phyloP scores from a whole-genome alignment of 2,113 vertebrate genomes.

The Chaetodon trifascialis region DNA sequence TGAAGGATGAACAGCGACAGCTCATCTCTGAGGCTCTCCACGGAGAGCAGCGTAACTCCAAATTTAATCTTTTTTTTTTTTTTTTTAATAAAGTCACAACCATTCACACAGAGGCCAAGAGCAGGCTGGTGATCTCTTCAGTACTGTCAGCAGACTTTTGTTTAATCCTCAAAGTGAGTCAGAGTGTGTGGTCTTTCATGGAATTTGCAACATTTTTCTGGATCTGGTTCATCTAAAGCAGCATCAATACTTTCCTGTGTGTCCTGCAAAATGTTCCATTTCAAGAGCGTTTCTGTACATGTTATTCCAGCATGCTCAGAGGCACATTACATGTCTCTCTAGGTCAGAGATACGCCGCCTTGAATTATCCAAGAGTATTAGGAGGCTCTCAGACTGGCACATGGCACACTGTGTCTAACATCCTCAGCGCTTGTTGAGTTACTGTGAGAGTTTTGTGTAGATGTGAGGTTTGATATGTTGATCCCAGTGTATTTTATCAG shows the following conservation, averaged over 20 bases:
- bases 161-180: constrained; percentile 1
- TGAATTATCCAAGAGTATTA: constrained; percentile 10
- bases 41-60: constrained; percentile 4
- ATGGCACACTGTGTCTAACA: not conserved
- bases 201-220: constrained; percentile 5
- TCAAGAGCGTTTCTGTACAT: constrained; percentile 5
- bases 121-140: constrained; percentile 23
- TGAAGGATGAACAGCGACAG: not conserved
- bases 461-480: not conserved
- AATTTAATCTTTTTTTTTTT: not conserved
- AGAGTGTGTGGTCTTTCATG: not conserved
- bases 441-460: constrained; percentile 6
- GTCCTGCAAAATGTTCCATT: constrained; percentile 10
- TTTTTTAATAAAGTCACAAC: constrained; percentile 16
- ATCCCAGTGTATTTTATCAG: constrained; percentile 28
- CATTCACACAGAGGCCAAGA: constrained; percentile 44
- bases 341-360: not conserved
- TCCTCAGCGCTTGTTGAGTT: constrained; percentile 9
- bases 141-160: not conserved
- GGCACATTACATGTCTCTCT: not conserved
- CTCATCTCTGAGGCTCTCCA: constrained; percentile 4
- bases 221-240: constrained; percentile 20
- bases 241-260: not conserved
- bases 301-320: not conserved
- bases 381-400: not conserved